These are phyloP conservation scores for Galaxea fascicularis DNA, from an alignment of 92 coral and sea anemone species.

Conservation along the genomic window DNA sequence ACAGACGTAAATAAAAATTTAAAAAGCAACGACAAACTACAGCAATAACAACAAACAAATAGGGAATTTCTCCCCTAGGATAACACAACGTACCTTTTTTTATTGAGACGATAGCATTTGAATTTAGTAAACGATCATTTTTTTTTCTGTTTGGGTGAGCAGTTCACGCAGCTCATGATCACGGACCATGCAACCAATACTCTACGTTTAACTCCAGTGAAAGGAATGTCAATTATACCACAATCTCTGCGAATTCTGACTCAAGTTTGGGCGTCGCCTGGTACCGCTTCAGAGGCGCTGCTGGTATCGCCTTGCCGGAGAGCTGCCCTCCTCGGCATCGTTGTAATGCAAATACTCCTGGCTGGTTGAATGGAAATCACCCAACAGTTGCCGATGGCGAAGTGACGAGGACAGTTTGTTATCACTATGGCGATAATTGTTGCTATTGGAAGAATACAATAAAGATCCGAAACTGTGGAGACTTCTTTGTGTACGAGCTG, in stretches of 20 bases:
- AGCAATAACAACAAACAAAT: too few relatives aligned
- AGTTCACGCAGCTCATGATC: too few relatives aligned
- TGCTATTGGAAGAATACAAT: background rate
- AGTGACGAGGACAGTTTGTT: constrained; percentile 25
- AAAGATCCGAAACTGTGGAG: constrained; percentile 9
- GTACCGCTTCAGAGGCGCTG: constrained; percentile 25
- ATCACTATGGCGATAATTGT: background rate
- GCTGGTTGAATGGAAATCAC: constrained; percentile 41
- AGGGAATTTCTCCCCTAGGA: too few relatives aligned
- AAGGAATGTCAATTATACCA: background rate
- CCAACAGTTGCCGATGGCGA: constrained; percentile 36
- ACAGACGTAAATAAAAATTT: too few relatives aligned
- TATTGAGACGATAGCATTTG: too few relatives aligned
- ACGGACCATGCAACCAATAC: background rate
- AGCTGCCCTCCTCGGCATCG: background rate
- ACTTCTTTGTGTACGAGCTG: constrained; percentile 21
- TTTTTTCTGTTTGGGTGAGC: too few relatives aligned
- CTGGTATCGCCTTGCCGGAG: constrained; percentile 6
- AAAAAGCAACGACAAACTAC: too few relatives aligned
- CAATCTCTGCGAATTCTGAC: background rate
- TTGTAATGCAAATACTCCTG: constrained; percentile 7
- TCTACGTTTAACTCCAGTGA: background rate
- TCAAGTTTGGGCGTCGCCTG: background rate
- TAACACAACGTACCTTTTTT: too few relatives aligned
- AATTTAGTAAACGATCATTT: too few relatives aligned